Percentiles rank a stretch among this genome's conserved stretches.
These are phyloP conservation scores for Aplysina aerophoba DNA, from an alignment of 37 sponge, comb jelly and placozoan genomes.

Conservation along the genomic window DNA sequence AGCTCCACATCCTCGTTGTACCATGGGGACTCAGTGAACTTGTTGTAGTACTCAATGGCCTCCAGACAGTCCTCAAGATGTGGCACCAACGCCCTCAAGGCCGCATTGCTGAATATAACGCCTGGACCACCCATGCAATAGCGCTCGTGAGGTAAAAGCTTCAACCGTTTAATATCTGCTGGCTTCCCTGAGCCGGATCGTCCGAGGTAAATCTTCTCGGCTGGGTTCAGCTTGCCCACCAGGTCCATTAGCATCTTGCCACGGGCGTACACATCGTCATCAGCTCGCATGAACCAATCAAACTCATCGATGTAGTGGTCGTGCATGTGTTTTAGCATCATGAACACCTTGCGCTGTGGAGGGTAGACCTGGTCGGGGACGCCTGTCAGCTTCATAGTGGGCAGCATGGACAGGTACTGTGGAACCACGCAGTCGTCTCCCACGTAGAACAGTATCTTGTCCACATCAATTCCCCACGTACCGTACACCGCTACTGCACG, in stretches of 20 bases:
- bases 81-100: constrained; percentile 35
- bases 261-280: constrained; percentile 56
- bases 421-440: constrained; percentile 60
- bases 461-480: constrained; percentile 69
- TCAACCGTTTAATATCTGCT: constrained; percentile 43
- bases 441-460: constrained; percentile 59
- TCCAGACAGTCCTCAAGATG: constrained; percentile 49
- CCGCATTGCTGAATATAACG: constrained; percentile 49
- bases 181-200: constrained; percentile 48
- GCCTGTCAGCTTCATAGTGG: constrained; percentile 50
- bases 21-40: constrained; percentile 29
- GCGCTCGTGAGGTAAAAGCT: constrained; percentile 37
- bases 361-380: constrained; percentile 69
- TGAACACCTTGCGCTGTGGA: constrained; percentile 55
- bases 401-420: constrained; percentile 30
- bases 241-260: constrained; percentile 28
- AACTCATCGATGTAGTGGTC: constrained; percentile 49
- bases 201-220: constrained; percentile 58
- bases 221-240: constrained; percentile 40
- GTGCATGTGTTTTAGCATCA: constrained; percentile 62
- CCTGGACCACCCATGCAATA: constrained; percentile 75
- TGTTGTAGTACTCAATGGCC: constrained; percentile 40
- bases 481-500: constrained; percentile 65
- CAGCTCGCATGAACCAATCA: constrained; percentile 72
- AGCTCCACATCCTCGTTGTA: constrained; percentile 84